These are phyloP conservation scores for Hyles euphorbiae DNA, from an alignment of 1,140 invertebrate genomes.

Conservation along the genomic window DNA sequence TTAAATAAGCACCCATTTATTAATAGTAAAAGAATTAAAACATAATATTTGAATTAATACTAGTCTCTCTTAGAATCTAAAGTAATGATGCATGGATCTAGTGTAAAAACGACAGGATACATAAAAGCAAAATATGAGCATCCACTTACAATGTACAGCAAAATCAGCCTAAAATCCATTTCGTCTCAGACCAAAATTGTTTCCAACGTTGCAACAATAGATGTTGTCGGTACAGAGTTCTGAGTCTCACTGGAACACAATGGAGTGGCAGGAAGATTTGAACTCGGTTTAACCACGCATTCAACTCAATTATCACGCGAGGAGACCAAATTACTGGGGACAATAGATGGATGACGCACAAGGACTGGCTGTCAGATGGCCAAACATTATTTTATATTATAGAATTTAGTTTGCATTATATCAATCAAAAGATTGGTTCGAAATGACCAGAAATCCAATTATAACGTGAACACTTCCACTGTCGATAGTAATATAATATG, in stretches of 20 bases:
- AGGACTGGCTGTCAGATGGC: constrained; percentile 17
- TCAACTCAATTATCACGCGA: constrained; percentile 39
- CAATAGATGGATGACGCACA: constrained; percentile 25
- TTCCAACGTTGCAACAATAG: constrained; percentile 6
- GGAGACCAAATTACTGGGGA: constrained; percentile 33
- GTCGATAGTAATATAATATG: too few species aligned
- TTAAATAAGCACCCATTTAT: too few species aligned
- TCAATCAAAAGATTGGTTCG: neutral
- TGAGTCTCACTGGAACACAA: constrained; percentile 38
- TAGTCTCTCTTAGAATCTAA: too few species aligned
- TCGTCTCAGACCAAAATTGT: constrained; percentile 2
- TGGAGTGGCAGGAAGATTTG: constrained; percentile 50
- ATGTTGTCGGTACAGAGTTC: constrained; percentile 28
- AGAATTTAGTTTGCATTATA: neutral
- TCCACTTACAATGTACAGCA: constrained; percentile 41
- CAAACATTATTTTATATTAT: constrained; percentile 3
- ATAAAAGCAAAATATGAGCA: too few species aligned
- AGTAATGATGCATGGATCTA: neutral
- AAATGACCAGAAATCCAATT: too few species aligned
- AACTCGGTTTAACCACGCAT: constrained; percentile 51
- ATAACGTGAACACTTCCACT: too few species aligned
- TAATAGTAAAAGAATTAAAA: too few species aligned
- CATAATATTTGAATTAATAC: too few species aligned
- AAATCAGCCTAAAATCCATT: constrained; percentile 44
- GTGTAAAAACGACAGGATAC: too few species aligned